Evolutionary conservation across 2,113 vertebrate species (phyloP).

Genomic region (Lepus americanus): DNA sequence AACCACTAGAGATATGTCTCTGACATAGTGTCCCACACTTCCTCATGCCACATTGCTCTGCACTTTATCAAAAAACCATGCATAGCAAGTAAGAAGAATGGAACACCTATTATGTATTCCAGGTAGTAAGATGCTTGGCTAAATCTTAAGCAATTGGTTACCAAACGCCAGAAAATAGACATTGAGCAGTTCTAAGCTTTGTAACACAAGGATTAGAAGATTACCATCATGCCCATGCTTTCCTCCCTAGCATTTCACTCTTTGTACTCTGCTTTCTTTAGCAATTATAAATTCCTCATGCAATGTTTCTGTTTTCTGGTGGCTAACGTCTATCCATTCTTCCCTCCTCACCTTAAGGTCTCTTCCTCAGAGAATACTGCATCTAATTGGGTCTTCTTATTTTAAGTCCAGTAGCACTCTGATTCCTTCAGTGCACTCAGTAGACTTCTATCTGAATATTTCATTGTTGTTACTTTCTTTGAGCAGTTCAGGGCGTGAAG

Average conservation of each 20-base stretch:
- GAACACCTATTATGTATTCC: conserved; percentile 16
- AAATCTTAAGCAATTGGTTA: conserved; percentile 17
- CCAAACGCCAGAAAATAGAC: neutral
- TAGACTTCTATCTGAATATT: neutral
- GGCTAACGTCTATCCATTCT: neutral
- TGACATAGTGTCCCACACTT: neutral
- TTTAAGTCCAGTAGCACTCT: neutral
- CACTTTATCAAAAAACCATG: conserved; percentile 3
- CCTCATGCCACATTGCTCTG: neutral
- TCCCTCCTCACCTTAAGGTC: neutral
- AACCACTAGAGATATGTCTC: neutral
- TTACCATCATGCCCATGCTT: neutral
- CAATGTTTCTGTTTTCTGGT: neutral
- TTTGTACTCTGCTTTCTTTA: neutral
- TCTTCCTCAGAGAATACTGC: neutral
- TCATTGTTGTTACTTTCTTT: conserved; percentile 32
- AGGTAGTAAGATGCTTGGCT: neutral
- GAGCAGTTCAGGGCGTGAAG: neutral
- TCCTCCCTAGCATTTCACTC: neutral
- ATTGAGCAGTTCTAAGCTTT: neutral
- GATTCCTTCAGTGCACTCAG: neutral
- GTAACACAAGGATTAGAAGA: neutral
- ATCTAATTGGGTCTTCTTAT: neutral
- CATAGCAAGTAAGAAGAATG: neutral
- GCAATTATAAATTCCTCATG: neutral